These are phyloP conservation scores for Oncopodura yosiiana DNA, from an alignment of 1,140 invertebrate species.

Conservation along the genomic window DNA sequence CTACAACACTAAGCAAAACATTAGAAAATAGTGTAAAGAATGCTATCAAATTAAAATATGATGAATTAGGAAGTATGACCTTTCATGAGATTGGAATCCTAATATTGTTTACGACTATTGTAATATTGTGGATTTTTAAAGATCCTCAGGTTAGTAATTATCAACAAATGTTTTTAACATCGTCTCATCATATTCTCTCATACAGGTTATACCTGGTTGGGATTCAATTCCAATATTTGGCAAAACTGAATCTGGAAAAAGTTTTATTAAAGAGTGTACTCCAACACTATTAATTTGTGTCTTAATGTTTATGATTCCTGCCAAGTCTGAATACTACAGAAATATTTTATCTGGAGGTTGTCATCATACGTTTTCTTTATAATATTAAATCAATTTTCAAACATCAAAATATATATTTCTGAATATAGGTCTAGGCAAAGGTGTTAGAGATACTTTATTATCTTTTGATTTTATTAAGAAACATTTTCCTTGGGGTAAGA, in stretches of 20 bases:
- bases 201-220: conserved; percentile 44
- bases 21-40: conserved; percentile 40
- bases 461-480: conserved; percentile 65
- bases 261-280: conserved; percentile 34
- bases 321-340: conserved; percentile 22
- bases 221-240: conserved; percentile 30
- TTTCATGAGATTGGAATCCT: conserved; percentile 70
- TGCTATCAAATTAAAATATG: conserved; percentile 58
- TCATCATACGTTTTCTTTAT: not conserved
- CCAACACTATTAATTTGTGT: conserved; percentile 26
- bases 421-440: conserved; percentile 27
- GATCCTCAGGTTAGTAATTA: conserved; percentile 74
- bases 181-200: too few relatives aligned
- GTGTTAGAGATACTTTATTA: conserved; percentile 47
- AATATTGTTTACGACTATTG: conserved; percentile 62
- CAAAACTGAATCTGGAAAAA: conserved; percentile 19
- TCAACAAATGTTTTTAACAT: too few relatives aligned
- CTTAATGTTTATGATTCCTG: conserved; percentile 29
- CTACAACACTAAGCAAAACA: conserved; percentile 7
- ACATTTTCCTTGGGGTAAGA: conserved; percentile 59
- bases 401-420: not conserved
- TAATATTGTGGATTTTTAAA: conserved; percentile 79
- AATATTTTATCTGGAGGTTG: conserved; percentile 21
- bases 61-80: conserved; percentile 62
- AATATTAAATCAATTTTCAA: conserved; percentile 2